Evolutionary conservation across 2,888 invertebrate genomes (phyloP).

Genomic region (Copidosoma aretas): DNA sequence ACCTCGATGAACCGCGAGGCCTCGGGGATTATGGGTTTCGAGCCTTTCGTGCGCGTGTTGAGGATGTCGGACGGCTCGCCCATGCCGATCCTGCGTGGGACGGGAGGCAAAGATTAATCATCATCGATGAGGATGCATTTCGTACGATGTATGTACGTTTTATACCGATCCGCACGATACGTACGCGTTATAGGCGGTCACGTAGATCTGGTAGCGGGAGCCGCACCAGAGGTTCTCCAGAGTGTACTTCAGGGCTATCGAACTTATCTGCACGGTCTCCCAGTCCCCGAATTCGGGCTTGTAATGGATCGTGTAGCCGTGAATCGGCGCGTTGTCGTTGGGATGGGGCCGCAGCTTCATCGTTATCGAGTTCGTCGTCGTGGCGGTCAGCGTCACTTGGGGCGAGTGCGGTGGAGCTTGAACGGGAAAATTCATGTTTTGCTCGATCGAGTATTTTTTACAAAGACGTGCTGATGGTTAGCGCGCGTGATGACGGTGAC

Average conservation of each 20-base stretch:
- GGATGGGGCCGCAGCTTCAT: slow-evolving; percentile 77
- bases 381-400: slow-evolving; percentile 75
- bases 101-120: too few species aligned
- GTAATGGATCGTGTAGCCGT: slow-evolving; percentile 90
- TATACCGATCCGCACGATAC: slow-evolving; percentile 45
- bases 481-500: too few species aligned
- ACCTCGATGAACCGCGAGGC: slow-evolving; percentile 91
- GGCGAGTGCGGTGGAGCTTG: slow-evolving; percentile 79
- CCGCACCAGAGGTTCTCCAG: slow-evolving; percentile 90
- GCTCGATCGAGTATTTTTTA: slow-evolving; percentile 15
- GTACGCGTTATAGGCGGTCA: slow-evolving; percentile 90
- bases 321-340: slow-evolving; percentile 84
- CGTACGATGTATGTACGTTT: too few species aligned
- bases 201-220: slow-evolving; percentile 90
- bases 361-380: slow-evolving; percentile 77
- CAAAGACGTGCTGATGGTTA: too few species aligned
- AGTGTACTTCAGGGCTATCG: slow-evolving; percentile 81
- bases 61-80: slow-evolving; percentile 89
- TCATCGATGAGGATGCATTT: too few species aligned
- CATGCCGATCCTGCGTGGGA: slow-evolving; percentile 92
- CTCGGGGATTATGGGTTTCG: slow-evolving; percentile 90
- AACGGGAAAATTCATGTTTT: slow-evolving; percentile 17
- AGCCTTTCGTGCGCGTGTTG: slow-evolving; percentile 89
- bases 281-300: slow-evolving; percentile 95
- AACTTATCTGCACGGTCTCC: slow-evolving; percentile 84